phyloP scores from a whole-genome alignment of 2,113 vertebrate genomes.

The Microcebus tavaratra region DNA sequence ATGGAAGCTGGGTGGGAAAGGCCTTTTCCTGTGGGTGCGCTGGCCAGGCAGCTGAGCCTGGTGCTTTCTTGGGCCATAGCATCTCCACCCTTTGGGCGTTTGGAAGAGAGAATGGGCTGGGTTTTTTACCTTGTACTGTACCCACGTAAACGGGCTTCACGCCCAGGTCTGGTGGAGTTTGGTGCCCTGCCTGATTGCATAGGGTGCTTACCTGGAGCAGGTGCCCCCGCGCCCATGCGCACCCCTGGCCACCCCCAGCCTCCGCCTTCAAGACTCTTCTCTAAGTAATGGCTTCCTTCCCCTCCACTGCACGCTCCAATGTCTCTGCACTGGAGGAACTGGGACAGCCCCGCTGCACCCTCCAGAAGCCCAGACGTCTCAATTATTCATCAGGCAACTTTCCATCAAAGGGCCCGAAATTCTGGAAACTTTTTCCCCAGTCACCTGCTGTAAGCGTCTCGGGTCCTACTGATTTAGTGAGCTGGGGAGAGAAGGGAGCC shows the following conservation, averaged over 20 bases:
- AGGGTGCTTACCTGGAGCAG: neutral
- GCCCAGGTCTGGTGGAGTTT: no score
- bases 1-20: neutral
- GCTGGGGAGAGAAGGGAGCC: neutral
- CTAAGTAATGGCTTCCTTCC: neutral
- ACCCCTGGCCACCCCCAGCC: accelerated
- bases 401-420: constrained; percentile 64
- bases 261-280: neutral
- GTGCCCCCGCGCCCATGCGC: accelerated
- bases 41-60: neutral
- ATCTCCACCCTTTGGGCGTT: neutral
- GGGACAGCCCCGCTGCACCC: neutral
- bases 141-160: neutral
- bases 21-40: neutral
- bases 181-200: neutral
- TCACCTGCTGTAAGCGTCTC: neutral
- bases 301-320: neutral
- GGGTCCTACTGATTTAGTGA: neutral
- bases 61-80: neutral
- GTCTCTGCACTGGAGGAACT: neutral
- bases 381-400: constrained; percentile 70
- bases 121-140: neutral
- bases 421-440: neutral
- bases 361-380: constrained; percentile 50
- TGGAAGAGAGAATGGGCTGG: neutral